Evolutionary conservation across 2,797 vertebrate species (phyloP).

Genomic region (Echeneis naucrates): DNA sequence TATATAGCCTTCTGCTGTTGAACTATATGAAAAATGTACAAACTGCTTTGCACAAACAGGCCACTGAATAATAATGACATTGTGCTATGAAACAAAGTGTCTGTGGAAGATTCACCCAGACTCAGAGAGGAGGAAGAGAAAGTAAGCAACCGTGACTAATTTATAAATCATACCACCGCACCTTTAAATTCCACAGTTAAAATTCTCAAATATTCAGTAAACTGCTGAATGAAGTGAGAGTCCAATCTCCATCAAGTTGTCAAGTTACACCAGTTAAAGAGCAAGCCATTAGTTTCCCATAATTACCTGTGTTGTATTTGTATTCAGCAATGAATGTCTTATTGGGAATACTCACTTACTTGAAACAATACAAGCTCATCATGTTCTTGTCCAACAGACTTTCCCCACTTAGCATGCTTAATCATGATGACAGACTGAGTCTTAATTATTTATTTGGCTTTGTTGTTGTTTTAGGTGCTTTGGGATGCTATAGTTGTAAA

Average conservation of each 20-base stretch:
- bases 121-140: slow-evolving; percentile 10
- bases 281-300: neutral
- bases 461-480: neutral
- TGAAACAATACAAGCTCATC: neutral
- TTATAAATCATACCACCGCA: slow-evolving; percentile 7
- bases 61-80: slow-evolving; percentile 66
- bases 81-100: slow-evolving; percentile 49
- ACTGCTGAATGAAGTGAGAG: neutral
- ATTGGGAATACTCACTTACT: neutral
- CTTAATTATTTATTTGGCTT: neutral
- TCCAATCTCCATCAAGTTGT: no score
- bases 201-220: neutral
- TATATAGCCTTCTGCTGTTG: slow-evolving; percentile 70
- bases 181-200: neutral
- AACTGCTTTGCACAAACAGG: slow-evolving; percentile 75
- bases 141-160: slow-evolving; percentile 1
- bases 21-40: slow-evolving; percentile 75
- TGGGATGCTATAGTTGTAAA: neutral
- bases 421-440: neutral
- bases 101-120: slow-evolving; percentile 24
- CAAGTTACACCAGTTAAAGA: neutral
- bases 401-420: neutral
- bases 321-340: neutral
- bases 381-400: neutral
- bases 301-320: neutral